A percentile compares a stretch with the other conserved stretches of the same genome.
These are phyloP conservation scores for Lasioglossum lativentre DNA, from an alignment of 2,888 invertebrate species.

Conservation along the genomic window DNA sequence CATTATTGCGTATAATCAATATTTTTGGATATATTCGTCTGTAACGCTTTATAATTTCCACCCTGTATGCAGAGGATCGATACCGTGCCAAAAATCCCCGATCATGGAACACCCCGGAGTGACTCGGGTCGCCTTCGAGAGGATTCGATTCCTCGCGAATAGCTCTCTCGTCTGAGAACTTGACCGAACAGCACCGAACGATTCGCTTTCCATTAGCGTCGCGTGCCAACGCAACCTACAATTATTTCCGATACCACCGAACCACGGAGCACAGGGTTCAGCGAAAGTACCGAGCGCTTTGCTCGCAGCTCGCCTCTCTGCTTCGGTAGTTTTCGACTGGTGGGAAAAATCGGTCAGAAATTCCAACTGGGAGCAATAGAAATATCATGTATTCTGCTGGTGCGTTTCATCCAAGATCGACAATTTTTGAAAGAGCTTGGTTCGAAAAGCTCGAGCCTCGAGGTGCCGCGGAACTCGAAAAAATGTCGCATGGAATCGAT, in stretches of 20 bases:
- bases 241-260: conserved; percentile 12
- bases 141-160: not conserved
- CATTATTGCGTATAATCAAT: too few relatives aligned
- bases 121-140: not conserved
- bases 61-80: too few relatives aligned
- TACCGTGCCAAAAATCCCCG: not conserved
- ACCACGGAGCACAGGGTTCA: not conserved
- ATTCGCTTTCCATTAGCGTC: conserved; percentile 13
- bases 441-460: not conserved
- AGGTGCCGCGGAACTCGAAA: not conserved
- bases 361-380: not conserved
- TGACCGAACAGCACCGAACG: not conserved
- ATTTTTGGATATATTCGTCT: too few relatives aligned
- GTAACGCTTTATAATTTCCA: too few relatives aligned
- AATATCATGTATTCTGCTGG: not conserved
- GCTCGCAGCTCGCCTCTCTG: not conserved
- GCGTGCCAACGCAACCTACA: conserved; percentile 12
- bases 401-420: not conserved
- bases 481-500: conserved; percentile 18
- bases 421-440: not conserved
- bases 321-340: not conserved
- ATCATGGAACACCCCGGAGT: not conserved
- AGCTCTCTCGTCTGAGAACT: not conserved
- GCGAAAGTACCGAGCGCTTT: not conserved
- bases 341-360: not conserved